phyloP scores from a whole-genome alignment of 2,888 invertebrate species.

The Brenthis ino region DNA sequence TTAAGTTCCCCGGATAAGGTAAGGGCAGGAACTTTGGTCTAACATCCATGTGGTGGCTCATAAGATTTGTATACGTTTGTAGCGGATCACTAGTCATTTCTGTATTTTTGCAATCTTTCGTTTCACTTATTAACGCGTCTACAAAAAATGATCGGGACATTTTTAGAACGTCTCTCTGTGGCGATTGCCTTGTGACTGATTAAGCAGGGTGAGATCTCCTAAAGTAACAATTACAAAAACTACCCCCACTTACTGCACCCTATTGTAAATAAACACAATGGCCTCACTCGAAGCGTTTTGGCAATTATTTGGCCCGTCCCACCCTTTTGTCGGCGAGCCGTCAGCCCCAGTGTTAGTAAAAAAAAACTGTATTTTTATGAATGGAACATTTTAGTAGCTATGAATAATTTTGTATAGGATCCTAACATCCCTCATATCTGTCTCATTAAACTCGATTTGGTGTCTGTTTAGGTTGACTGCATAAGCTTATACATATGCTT shows the following conservation, averaged over 20 bases:
- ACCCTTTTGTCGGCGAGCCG: conserved; percentile 79
- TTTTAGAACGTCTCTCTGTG: conserved; percentile 48
- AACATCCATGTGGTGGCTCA: conserved; percentile 62
- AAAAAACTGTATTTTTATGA: conserved; percentile 69
- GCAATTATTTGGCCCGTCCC: conserved; percentile 81
- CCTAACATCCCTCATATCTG: conserved; percentile 77
- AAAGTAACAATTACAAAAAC: conserved; percentile 81
- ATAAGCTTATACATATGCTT: background rate
- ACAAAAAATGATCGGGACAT: conserved; percentile 93
- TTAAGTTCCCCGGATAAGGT: conserved; percentile 84
- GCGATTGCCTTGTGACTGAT: conserved; percentile 63
- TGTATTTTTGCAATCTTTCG: conserved; percentile 74
- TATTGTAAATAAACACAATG: conserved; percentile 79
- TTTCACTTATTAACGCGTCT: conserved; percentile 88
- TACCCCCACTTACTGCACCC: conserved; percentile 81
- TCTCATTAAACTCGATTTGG: conserved; percentile 80
- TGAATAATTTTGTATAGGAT: conserved; percentile 80
- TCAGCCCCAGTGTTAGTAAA: conserved; percentile 70
- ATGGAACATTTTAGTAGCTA: conserved; percentile 79
- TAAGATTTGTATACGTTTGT: conserved; percentile 64
- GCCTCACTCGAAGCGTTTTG: conserved; percentile 80
- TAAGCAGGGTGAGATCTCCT: conserved; percentile 58
- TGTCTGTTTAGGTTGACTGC: conserved; percentile 59
- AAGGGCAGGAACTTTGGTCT: conserved; percentile 83
- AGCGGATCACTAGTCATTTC: conserved; percentile 68